Evolutionary conservation across 2,888 invertebrate genomes (phyloP).

Genomic region (Chymomyza caudatula): DNA sequence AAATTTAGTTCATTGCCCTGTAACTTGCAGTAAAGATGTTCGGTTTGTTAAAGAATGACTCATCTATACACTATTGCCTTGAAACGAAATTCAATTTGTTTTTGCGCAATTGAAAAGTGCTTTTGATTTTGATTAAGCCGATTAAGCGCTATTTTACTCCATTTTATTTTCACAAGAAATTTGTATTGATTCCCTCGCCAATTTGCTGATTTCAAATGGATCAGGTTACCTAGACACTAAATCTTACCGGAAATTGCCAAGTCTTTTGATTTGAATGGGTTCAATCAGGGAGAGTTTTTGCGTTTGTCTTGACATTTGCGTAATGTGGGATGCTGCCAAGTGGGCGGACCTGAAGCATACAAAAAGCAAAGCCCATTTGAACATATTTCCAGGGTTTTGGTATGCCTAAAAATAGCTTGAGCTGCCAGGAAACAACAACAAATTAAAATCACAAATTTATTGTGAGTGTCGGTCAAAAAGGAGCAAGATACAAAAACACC

Average conservation of each 20-base stretch:
- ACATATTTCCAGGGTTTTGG: not conserved
- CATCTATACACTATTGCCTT: too few relatives aligned
- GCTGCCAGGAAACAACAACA: not conserved
- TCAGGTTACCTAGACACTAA: not conserved
- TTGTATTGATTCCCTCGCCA: not conserved
- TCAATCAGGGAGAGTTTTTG: not conserved
- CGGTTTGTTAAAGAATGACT: too few relatives aligned
- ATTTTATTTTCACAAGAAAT: not conserved
- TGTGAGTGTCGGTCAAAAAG: too few relatives aligned
- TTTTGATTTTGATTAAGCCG: not conserved
- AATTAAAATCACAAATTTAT: not conserved
- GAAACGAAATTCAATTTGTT: not conserved
- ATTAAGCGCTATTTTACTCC: not conserved
- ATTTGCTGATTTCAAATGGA: not conserved
- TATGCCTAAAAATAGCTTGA: not conserved
- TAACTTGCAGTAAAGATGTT: too few relatives aligned
- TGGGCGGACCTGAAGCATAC: too few relatives aligned
- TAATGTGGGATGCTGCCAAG: not conserved
- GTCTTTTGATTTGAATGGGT: not conserved
- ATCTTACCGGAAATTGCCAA: not conserved
- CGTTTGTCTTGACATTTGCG: not conserved
- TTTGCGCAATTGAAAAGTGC: not conserved
- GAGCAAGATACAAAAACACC: not conserved
- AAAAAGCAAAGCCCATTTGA: too few relatives aligned
- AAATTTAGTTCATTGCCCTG: too few relatives aligned